Evolutionary conservation across 2,888 invertebrate genomes (phyloP).

Genomic region (Rhamnusium bicolor): DNA sequence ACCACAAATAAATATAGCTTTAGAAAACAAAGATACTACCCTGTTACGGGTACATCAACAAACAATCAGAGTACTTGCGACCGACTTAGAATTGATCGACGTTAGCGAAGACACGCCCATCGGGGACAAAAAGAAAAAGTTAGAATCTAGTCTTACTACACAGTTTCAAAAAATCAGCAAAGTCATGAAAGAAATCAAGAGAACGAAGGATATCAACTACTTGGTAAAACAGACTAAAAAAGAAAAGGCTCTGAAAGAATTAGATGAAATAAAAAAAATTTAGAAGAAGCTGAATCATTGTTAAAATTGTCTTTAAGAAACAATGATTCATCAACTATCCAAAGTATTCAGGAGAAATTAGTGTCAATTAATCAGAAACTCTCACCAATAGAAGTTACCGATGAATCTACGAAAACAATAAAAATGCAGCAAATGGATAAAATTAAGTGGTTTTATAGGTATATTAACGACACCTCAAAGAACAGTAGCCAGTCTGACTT

Average conservation of each 20-base stretch:
- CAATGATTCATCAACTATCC: slow-evolving; percentile 21
- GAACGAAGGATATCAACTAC: slow-evolving; percentile 47
- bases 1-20: slow-evolving; percentile 49
- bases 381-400: slow-evolving; percentile 43
- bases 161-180: slow-evolving; percentile 49
- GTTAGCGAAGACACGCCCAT: slow-evolving; percentile 43
- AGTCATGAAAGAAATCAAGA: slow-evolving; percentile 49
- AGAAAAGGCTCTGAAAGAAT: slow-evolving; percentile 44
- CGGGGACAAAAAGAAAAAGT: slow-evolving; percentile 48
- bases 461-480: slow-evolving; percentile 39
- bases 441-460: slow-evolving; percentile 42
- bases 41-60: slow-evolving; percentile 50
- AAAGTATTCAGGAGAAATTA: slow-evolving; percentile 44
- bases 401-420: slow-evolving; percentile 46
- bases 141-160: slow-evolving; percentile 43
- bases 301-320: slow-evolving; percentile 23
- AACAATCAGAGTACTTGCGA: slow-evolving; percentile 53
- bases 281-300: slow-evolving; percentile 48
- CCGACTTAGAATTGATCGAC: slow-evolving; percentile 55
- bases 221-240: slow-evolving; percentile 43
- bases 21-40: slow-evolving; percentile 52
- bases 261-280: slow-evolving; percentile 50
- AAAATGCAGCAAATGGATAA: slow-evolving; percentile 46
- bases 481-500: slow-evolving; percentile 45
- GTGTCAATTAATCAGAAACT: slow-evolving; percentile 42